Evolutionary conservation across 2,888 invertebrate genomes (phyloP).

Genomic region (Zygogramma bicolorata): DNA sequence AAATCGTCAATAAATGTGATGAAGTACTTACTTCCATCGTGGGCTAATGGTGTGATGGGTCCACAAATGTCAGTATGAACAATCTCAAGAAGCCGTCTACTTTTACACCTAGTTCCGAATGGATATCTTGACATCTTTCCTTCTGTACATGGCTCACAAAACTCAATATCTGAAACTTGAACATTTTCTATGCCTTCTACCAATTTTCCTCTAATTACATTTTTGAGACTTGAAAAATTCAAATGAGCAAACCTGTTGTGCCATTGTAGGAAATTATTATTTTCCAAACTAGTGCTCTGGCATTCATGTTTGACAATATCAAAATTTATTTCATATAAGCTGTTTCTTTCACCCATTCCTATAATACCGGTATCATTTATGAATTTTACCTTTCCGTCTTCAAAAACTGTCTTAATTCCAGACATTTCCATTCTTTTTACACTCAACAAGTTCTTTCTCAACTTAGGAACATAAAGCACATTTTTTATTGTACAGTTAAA

Average conservation of each 20-base stretch:
- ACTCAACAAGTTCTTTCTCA: constrained; percentile 27
- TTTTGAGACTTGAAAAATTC: not conserved
- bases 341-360: constrained; percentile 33
- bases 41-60: constrained; percentile 3
- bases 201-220: not conserved
- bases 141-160: not conserved
- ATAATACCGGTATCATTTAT: constrained; percentile 18
- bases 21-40: constrained; percentile 13
- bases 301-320: constrained; percentile 15
- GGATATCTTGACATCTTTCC: constrained; percentile 5
- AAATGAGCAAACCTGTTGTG: constrained; percentile 19
- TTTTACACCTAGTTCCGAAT: not conserved
- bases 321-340: constrained; percentile 38
- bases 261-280: not conserved
- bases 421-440: constrained; percentile 33
- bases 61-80: constrained; percentile 22
- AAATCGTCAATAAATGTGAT: constrained; percentile 1
- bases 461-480: constrained; percentile 34
- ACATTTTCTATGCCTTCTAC: constrained; percentile 5
- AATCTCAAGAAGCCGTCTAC: not conserved
- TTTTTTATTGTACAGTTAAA: constrained; percentile 37
- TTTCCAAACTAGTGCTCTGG: constrained; percentile 12
- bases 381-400: constrained; percentile 25
- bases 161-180: not conserved
- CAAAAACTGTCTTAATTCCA: constrained; percentile 30